Conservation (phyloP, 2,888 invertebrate genomes). For the Leistus spinibarbis region DNA sequence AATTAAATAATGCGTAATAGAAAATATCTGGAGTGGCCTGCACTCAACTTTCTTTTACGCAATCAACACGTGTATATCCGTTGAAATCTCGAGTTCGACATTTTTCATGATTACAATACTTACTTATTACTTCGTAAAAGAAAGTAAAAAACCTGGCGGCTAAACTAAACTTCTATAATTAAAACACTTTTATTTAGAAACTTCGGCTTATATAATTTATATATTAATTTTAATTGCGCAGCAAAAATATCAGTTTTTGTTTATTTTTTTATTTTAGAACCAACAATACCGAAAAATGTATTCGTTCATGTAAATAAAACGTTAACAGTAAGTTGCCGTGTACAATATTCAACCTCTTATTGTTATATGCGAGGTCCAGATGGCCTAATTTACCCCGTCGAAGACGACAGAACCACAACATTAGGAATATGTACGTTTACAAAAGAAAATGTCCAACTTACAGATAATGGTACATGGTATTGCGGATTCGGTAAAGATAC, state of each 20-base stretch:
- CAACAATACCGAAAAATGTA: slow-evolving; percentile 5
- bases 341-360: slow-evolving; percentile 19
- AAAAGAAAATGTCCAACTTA: slow-evolving; percentile 6
- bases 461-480: slow-evolving; percentile 28
- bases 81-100: too few relatives aligned
- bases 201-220: too few relatives aligned
- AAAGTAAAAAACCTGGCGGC: too few relatives aligned
- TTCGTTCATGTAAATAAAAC: slow-evolving; percentile 12
- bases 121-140: too few relatives aligned
- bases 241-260: neutral
- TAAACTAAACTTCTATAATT: too few relatives aligned
- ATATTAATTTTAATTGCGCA: neutral
- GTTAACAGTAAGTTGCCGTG: slow-evolving; percentile 3
- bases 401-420: neutral
- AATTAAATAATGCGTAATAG: too few relatives aligned
- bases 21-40: too few relatives aligned
- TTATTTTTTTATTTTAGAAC: neutral
- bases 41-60: too few relatives aligned
- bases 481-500: slow-evolving; percentile 24
- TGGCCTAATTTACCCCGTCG: slow-evolving; percentile 8
- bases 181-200: too few relatives aligned
- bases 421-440: slow-evolving; percentile 11
- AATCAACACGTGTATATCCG: too few relatives aligned
- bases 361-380: slow-evolving; percentile 23
- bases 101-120: too few relatives aligned